Evolutionary conservation across 2,113 vertebrate genomes (phyloP).

Genomic region (Phycodurus eques): DNA sequence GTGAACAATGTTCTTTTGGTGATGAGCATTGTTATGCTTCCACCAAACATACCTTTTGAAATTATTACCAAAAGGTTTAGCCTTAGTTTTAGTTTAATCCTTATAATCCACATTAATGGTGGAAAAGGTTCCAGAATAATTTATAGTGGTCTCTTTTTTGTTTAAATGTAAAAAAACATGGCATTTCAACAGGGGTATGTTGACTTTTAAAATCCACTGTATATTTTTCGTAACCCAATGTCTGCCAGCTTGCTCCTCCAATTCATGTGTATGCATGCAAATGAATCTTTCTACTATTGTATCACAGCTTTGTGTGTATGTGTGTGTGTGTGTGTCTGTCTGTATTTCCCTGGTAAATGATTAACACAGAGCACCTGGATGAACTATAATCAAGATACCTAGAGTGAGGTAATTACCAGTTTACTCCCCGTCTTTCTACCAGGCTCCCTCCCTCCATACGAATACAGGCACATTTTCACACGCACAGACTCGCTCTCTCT

Average conservation of each 20-base stretch:
- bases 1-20: too few relatives aligned
- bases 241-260: conserved; percentile 8
- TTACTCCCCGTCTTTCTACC: conserved; percentile 62
- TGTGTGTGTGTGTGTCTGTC: conserved; percentile 42
- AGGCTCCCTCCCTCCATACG: conserved; percentile 24
- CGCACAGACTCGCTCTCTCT: conserved; percentile 2
- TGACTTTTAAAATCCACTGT: not conserved
- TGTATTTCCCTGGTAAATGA: conserved; percentile 68
- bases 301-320: conserved; percentile 17
- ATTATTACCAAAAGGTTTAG: too few relatives aligned
- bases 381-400: conserved; percentile 74
- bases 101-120: not conserved
- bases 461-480: not conserved
- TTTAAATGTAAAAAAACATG: not conserved
- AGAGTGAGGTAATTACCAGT: conserved; percentile 73
- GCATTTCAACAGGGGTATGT: not conserved
- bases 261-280: conserved; percentile 31
- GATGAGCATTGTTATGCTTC: too few relatives aligned
- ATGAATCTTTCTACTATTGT: conserved; percentile 47
- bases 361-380: conserved; percentile 71
- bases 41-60: too few relatives aligned
- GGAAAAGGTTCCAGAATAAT: not conserved
- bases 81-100: not conserved
- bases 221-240: conserved; percentile 12
- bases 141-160: not conserved